Evolutionary conservation across 2,113 vertebrate species (phyloP).

Genomic region (Aspiorhynchus laticeps): DNA sequence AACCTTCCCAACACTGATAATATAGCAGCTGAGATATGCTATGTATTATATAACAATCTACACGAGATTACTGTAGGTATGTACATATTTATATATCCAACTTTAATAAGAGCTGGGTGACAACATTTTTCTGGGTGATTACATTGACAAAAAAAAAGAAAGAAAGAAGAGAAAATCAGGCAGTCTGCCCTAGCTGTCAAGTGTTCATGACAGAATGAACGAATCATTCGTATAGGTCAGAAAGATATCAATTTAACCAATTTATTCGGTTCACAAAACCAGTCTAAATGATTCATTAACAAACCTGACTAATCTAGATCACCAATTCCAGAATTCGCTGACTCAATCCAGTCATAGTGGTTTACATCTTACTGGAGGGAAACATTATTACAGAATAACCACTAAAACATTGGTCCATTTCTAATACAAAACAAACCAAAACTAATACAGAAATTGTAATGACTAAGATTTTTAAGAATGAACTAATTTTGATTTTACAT

Average conservation of each 20-base stretch:
- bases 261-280: neutral
- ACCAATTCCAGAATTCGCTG: neutral
- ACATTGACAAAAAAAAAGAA: too few relatives aligned
- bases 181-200: neutral
- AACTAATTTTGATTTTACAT: neutral
- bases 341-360: neutral
- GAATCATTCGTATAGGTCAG: neutral
- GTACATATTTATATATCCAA: too few relatives aligned
- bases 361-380: neutral
- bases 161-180: too few relatives aligned
- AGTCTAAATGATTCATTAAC: neutral
- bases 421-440: neutral
- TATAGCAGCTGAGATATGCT: too few relatives aligned
- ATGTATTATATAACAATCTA: too few relatives aligned
- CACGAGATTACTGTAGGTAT: too few relatives aligned
- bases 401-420: neutral
- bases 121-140: too few relatives aligned
- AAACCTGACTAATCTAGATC: neutral
- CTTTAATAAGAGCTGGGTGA: too few relatives aligned
- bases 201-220: neutral
- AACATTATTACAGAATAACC: neutral
- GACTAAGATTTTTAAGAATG: too few relatives aligned
- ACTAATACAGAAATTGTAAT: neutral
- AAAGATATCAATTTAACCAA: neutral
- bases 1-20: too few relatives aligned